Conservation (phyloP, 2,797 vertebrate genomes). For the Epinephelus coioides region DNA sequence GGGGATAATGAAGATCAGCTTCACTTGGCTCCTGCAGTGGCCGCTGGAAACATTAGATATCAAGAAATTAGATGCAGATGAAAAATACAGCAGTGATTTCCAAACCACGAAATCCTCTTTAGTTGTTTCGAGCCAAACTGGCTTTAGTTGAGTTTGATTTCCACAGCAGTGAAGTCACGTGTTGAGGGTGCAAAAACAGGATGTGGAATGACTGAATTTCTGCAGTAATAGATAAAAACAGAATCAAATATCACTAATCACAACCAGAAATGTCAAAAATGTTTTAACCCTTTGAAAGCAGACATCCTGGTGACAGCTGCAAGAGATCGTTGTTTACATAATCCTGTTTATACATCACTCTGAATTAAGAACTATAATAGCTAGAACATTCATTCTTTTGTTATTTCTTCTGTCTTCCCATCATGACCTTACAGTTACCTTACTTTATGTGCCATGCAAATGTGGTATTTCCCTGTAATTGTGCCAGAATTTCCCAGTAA, state of each 20-base stretch:
- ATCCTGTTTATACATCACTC: too few species aligned
- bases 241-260: background rate
- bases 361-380: too few species aligned
- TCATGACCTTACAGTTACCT: too few species aligned
- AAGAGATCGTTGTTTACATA: too few species aligned
- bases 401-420: too few species aligned
- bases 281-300: too few species aligned
- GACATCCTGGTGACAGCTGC: too few species aligned
- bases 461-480: too few species aligned
- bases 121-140: slow-evolving; percentile 11
- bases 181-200: background rate
- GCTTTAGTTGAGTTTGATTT: background rate
- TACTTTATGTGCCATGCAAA: too few species aligned
- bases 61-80: slow-evolving; percentile 43
- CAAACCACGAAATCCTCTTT: background rate
- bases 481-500: too few species aligned
- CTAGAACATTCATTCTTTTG: too few species aligned
- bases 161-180: background rate
- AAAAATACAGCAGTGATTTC: background rate
- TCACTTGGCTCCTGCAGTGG: slow-evolving; percentile 18
- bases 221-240: background rate
- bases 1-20: slow-evolving; percentile 17
- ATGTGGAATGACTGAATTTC: background rate
- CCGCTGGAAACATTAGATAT: slow-evolving; percentile 32
- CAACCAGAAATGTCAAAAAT: too few species aligned